phyloP scores from a whole-genome alignment of 2,888 invertebrate genomes.

The Acronicta psi region DNA sequence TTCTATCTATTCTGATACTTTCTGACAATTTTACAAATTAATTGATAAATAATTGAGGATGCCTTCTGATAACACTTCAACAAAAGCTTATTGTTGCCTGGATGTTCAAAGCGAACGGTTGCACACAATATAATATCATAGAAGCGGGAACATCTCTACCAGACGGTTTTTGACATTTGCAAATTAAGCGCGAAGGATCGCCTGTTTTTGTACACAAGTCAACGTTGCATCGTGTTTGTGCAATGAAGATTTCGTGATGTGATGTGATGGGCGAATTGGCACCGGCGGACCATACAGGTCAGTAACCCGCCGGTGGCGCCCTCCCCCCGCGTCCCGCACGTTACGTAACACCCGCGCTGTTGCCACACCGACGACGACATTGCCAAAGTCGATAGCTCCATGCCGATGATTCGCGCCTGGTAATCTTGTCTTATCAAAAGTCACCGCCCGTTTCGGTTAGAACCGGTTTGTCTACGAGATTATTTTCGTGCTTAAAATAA shows the following conservation, averaged over 20 bases:
- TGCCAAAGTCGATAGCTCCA: slow-evolving; percentile 79
- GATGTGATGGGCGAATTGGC: slow-evolving; percentile 87
- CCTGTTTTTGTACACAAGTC: slow-evolving; percentile 65
- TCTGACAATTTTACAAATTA: slow-evolving; percentile 2
- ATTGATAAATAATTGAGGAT: slow-evolving; percentile 2
- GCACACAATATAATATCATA: slow-evolving; percentile 22
- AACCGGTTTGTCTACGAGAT: slow-evolving; percentile 44
- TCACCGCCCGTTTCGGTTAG: slow-evolving; percentile 28
- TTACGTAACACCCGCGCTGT: slow-evolving; percentile 81
- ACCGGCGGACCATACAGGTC: slow-evolving; percentile 84
- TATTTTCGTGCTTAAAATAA: slow-evolving; percentile 29
- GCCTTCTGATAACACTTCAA: slow-evolving; percentile 4
- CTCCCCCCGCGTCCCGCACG: slow-evolving; percentile 67
- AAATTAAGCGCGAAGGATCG: slow-evolving; percentile 59
- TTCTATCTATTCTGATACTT: slow-evolving; percentile 1
- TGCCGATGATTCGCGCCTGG: slow-evolving; percentile 72
- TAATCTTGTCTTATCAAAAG: slow-evolving; percentile 67
- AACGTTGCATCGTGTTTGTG: slow-evolving; percentile 73
- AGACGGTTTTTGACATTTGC: slow-evolving; percentile 65
- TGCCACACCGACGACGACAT: slow-evolving; percentile 81
- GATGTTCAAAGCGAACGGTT: slow-evolving; percentile 11
- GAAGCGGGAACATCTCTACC: slow-evolving; percentile 49
- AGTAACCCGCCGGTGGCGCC: slow-evolving; percentile 73
- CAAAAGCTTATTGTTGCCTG: slow-evolving; percentile 26
- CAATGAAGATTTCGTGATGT: slow-evolving; percentile 83